Evolutionary conservation across 2,888 invertebrate genomes (phyloP).

Genomic region (Odontothrips loti): DNA sequence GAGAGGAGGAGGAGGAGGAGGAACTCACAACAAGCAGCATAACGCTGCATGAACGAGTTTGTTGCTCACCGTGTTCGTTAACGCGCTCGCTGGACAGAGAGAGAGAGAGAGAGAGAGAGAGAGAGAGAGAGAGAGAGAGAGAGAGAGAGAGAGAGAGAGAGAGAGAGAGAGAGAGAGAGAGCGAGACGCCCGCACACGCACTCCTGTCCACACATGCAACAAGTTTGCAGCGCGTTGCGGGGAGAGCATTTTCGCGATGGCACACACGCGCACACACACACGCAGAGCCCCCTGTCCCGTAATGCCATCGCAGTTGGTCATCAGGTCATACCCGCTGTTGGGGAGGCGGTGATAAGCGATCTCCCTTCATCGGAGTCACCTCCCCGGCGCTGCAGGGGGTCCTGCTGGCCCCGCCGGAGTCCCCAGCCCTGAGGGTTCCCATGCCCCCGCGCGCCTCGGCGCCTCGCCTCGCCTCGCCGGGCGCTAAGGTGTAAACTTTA

Average conservation of each 20-base stretch:
- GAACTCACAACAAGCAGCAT: too few relatives aligned
- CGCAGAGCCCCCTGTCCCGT: background rate
- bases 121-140: too few relatives aligned
- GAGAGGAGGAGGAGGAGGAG: too few relatives aligned
- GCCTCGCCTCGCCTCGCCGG: background rate
- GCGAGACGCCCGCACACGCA: background rate
- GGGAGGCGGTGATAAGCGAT: background rate
- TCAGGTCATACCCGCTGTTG: background rate
- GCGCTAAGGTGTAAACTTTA: background rate
- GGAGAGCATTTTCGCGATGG: too few relatives aligned
- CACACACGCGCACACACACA: background rate
- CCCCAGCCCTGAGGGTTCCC: background rate
- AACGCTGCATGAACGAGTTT: background rate
- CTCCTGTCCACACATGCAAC: background rate
- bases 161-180: background rate
- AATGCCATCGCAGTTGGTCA: constrained; percentile 22
- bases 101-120: too few relatives aligned
- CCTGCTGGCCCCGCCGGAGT: background rate
- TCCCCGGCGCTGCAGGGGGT: background rate
- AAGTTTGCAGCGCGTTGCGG: too few relatives aligned
- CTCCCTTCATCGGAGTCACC: background rate
- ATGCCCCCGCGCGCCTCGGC: background rate
- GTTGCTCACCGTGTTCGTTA: constrained; percentile 21
- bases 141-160: too few relatives aligned
- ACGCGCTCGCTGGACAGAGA: background rate